Evolutionary conservation across 2,113 vertebrate species (phyloP).

Genomic region (Eupsittula cactorum): DNA sequence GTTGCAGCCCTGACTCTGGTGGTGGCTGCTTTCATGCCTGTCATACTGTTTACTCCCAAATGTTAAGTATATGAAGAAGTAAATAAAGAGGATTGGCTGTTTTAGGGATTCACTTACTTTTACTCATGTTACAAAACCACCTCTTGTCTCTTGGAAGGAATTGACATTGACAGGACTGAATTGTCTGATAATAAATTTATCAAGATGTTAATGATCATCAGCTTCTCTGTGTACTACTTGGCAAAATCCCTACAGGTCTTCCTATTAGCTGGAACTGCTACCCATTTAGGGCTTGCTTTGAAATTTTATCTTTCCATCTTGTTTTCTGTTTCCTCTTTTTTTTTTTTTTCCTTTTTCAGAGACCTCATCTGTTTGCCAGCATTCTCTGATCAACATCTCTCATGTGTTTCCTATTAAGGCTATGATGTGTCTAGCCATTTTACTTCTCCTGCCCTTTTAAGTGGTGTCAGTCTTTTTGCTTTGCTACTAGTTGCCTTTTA

Average conservation of each 20-base stretch:
- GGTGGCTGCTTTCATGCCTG: neutral
- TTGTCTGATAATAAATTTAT: slow-evolving; percentile 62
- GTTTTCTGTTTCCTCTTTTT: slow-evolving; percentile 74
- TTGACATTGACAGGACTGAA: slow-evolving; percentile 33
- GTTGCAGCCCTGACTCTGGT: accelerated
- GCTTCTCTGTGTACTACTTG: slow-evolving; percentile 37
- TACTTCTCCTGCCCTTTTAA: slow-evolving; percentile 71
- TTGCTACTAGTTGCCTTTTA: slow-evolving; percentile 68
- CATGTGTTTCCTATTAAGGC: slow-evolving; percentile 64
- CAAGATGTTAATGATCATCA: slow-evolving; percentile 65
- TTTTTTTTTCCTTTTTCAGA: slow-evolving; percentile 5
- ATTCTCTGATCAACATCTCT: slow-evolving; percentile 52
- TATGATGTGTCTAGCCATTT: slow-evolving; percentile 68
- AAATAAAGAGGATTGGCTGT: neutral
- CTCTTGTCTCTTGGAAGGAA: slow-evolving; percentile 5
- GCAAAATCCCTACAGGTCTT: slow-evolving; percentile 57
- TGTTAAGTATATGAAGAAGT: neutral
- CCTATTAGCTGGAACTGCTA: slow-evolving; percentile 66
- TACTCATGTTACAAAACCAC: neutral
- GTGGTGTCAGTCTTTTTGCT: slow-evolving; percentile 70
- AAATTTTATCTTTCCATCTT: slow-evolving; percentile 80
- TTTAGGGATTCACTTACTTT: neutral
- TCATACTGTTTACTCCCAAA: neutral
- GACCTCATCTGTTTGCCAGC: slow-evolving; percentile 72
- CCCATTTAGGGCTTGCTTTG: slow-evolving; percentile 70